Evolutionary conservation across 2,888 invertebrate species (phyloP), one percentile per base, ranked within the genome.

Genomic region (Amiota mariae): DNA sequence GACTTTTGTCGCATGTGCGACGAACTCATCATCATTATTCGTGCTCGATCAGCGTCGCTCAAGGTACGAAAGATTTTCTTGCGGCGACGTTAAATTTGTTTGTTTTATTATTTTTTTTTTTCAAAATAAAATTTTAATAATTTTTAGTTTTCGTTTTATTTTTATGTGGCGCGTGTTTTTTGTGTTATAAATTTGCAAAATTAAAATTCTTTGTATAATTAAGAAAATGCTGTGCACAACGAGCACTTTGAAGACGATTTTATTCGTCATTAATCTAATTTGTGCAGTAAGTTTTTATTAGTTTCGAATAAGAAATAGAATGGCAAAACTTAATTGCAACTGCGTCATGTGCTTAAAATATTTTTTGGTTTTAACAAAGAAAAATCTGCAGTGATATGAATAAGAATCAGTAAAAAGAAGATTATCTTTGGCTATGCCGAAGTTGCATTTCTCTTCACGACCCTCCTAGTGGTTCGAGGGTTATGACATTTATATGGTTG

Each of bases 141-240:
- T 54, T 54, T 54, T 54, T 54, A 54, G 54, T 54, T 54, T 8
- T 54, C n/a, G 12, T 54, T 54, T 54, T 54, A 4, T 54, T 61
- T 61, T 61, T 61, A n/a, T n/a, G 24, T 24, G 24, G 24, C 24
- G 18, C 36, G 11, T 9, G 36, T 64, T 64, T 64, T 64, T 24
- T 24, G 13, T 15, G 20, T 67, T 49, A 15, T 20, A 9, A 67
- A 61, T 13, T 61, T 3, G n/a, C 61, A 61, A 67, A 67, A 49
- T 18, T 11, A 18, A 59, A 15, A 59, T 15, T 20, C 20, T 54
- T 15, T 15, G 36, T 11, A 51, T 67, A 64, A 70, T 20, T 18
- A 64, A 64, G 20, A 77, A 77, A 77, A 85, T 85, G 87, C 81
- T 84, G 74, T 85, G 85, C 74, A 81, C 80, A 24, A 81, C 80